phyloP scores from a whole-genome alignment of 2,113 vertebrate species.

The Neoarius graeffei region DNA sequence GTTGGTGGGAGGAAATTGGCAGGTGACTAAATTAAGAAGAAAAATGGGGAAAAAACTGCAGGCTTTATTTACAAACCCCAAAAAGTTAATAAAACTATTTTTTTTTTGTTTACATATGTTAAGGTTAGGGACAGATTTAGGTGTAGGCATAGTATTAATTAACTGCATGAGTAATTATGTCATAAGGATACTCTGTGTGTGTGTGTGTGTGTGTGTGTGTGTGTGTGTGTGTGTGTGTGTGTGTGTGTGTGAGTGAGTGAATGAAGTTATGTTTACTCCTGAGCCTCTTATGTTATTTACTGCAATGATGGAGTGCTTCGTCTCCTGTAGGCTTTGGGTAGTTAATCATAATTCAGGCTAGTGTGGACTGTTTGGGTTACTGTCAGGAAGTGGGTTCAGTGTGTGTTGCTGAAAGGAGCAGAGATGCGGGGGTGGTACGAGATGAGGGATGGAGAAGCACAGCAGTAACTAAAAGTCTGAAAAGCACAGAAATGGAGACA shows the following conservation, averaged over 20 bases:
- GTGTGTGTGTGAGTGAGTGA: neutral
- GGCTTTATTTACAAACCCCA: neutral
- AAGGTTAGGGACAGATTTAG: neutral
- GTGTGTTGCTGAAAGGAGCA: conserved; percentile 19
- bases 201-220: neutral
- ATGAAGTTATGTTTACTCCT: neutral
- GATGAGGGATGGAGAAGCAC: conserved; percentile 17
- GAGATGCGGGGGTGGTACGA: conserved; percentile 18
- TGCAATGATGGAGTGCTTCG: neutral
- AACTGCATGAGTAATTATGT: neutral
- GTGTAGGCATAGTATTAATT: neutral
- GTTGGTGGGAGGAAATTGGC: neutral
- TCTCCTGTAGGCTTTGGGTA: neutral
- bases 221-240: neutral
- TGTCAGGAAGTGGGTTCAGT: conserved; percentile 21
- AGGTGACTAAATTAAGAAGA: neutral
- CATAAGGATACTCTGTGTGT: neutral
- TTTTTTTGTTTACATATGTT: neutral
- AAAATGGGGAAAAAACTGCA: neutral
- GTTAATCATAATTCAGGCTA: conserved; percentile 26
- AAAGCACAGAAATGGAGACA: neutral
- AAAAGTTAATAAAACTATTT: too few species aligned
- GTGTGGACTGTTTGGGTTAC: conserved; percentile 27
- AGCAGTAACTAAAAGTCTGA: conserved; percentile 7
- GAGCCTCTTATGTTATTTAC: neutral